Evolutionary conservation across 2,113 vertebrate species (phyloP).

Genomic region (Thermophis baileyi): DNA sequence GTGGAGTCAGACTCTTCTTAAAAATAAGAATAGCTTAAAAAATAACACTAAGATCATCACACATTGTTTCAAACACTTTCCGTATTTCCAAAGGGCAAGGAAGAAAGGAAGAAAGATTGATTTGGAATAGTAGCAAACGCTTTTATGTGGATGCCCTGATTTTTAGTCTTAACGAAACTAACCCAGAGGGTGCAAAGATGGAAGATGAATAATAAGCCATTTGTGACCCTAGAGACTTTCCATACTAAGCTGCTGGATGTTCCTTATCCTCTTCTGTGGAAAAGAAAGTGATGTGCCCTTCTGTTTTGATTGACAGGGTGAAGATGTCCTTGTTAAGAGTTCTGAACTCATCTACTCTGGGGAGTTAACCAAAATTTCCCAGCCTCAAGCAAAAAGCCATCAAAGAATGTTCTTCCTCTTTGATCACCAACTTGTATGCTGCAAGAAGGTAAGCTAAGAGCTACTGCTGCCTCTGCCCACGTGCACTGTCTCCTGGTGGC

Average conservation of each 20-base stretch:
- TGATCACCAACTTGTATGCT: slow-evolving; percentile 94
- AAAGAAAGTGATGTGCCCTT: slow-evolving; percentile 16
- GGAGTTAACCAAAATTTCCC: slow-evolving; percentile 86
- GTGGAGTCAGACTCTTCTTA: not conserved
- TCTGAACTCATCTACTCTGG: slow-evolving; percentile 94
- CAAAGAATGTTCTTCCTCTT: slow-evolving; percentile 97
- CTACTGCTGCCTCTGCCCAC: not conserved
- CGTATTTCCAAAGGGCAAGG: not conserved
- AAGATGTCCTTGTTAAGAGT: slow-evolving; percentile 89
- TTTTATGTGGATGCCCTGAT: not conserved
- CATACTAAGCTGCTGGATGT: fast-evolving
- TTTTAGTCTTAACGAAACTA: not conserved
- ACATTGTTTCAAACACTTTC: not conserved
- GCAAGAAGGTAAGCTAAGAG: slow-evolving; percentile 85
- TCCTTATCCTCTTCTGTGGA: not conserved
- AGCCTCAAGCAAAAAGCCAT: slow-evolving; percentile 90
- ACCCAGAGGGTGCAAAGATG: not conserved
- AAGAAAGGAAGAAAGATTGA: not conserved
- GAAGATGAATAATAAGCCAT: not conserved
- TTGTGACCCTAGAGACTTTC: not conserved
- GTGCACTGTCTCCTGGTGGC: not conserved
- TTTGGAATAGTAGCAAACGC: too few relatives aligned
- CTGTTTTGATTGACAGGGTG: slow-evolving; percentile 74
- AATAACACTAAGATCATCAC: not conserved
- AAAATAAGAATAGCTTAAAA: not conserved